Percentiles rank a stretch among this genome's conserved stretches.
These are phyloP conservation scores for Didymodactylos carnosus DNA, from an alignment of 2,888 invertebrate species.

Conservation along the genomic window DNA sequence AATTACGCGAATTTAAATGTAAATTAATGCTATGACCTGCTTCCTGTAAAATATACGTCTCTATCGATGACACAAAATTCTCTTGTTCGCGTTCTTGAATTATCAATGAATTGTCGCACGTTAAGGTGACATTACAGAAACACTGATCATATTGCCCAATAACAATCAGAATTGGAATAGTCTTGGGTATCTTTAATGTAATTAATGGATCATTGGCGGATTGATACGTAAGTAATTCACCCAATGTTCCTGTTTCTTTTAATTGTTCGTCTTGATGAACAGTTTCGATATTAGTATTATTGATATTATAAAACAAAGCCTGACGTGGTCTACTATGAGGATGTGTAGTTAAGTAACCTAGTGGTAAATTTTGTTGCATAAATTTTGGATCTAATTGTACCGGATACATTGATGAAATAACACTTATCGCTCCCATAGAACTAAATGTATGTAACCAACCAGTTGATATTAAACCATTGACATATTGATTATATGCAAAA, in stretches of 20 bases:
- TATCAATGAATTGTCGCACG: too few relatives aligned
- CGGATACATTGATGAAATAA: background rate
- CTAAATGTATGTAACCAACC: background rate
- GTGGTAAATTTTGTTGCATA: background rate
- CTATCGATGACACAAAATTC: too few relatives aligned
- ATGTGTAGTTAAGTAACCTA: background rate
- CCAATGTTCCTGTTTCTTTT: background rate
- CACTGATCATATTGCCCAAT: background rate
- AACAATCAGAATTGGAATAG: background rate
- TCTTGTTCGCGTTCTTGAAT: too few relatives aligned
- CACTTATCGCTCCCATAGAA: background rate
- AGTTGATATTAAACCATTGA: background rate
- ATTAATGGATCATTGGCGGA: background rate
- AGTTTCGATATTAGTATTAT: background rate
- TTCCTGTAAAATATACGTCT: too few relatives aligned
- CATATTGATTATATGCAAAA: background rate
- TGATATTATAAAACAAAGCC: background rate
- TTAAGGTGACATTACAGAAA: background rate
- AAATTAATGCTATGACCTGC: too few relatives aligned
- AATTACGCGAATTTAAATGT: too few relatives aligned
- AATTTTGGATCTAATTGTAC: background rate
- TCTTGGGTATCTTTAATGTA: background rate
- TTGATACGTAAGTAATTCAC: background rate
- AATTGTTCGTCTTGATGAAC: background rate
- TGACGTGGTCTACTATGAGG: background rate